A percentile compares a stretch with the other conserved stretches of the same genome.
These are phyloP conservation scores for Steromphala cineraria DNA, from an alignment of 2,888 invertebrate genomes.

Conservation along the genomic window DNA sequence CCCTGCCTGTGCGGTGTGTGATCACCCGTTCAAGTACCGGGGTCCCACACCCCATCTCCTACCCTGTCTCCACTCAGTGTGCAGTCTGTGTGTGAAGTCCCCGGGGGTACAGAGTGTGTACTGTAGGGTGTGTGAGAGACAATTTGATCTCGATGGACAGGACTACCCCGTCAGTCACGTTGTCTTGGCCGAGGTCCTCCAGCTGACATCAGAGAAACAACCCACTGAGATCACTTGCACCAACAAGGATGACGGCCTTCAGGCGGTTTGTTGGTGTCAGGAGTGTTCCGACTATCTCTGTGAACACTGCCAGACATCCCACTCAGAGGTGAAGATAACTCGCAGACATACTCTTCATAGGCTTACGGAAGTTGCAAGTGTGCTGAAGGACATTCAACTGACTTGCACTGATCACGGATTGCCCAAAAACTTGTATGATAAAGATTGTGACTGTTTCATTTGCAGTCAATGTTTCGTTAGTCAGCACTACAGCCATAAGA, in stretches of 20 bases:
- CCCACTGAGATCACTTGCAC: background rate
- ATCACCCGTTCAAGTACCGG: background rate
- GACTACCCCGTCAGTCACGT: background rate
- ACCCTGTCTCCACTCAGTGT: background rate
- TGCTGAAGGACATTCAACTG: background rate
- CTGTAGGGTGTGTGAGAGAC: background rate
- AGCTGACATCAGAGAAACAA: background rate
- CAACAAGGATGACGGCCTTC: background rate
- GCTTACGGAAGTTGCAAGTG: background rate
- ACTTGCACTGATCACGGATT: background rate
- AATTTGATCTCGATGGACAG: background rate
- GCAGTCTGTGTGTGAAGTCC: background rate
- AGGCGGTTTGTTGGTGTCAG: background rate
- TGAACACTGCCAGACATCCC: background rate
- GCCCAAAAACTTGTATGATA: background rate
- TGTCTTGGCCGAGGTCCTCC: background rate
- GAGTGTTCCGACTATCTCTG: background rate
- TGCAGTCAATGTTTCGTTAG: background rate
- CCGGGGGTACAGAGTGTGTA: background rate
- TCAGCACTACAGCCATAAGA: background rate
- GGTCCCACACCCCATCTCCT: background rate
- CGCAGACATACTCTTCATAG: background rate
- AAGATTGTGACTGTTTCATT: background rate
- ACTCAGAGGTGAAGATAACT: background rate
- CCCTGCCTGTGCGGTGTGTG: background rate